phyloP scores from a whole-genome alignment of 1,140 invertebrate species.

The Dysdera silvatica region DNA sequence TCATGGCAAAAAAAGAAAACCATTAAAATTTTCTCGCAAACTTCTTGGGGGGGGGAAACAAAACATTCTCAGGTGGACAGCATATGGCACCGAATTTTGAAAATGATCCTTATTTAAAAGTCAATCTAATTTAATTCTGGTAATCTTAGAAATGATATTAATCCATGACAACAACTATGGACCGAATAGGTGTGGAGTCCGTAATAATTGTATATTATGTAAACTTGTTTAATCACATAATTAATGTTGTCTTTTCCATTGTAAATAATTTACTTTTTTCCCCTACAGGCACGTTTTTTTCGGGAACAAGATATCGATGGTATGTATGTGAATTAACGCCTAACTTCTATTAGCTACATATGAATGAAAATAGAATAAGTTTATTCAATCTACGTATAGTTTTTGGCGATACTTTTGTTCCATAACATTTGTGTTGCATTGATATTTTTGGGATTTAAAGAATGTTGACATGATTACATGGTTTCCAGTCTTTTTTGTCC shows the following conservation, averaged over 20 bases:
- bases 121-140: too few relatives aligned
- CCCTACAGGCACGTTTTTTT: slow-evolving; percentile 35
- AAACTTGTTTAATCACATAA: too few relatives aligned
- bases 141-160: too few relatives aligned
- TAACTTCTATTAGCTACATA: background rate
- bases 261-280: background rate
- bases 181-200: too few relatives aligned
- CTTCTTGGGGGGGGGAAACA: too few relatives aligned
- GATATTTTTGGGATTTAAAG: background rate
- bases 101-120: too few relatives aligned
- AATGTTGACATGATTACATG: background rate
- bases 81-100: too few relatives aligned
- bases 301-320: slow-evolving; percentile 37
- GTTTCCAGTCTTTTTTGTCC: background rate
- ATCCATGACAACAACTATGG: too few relatives aligned
- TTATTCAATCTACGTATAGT: background rate
- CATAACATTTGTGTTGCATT: background rate
- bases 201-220: too few relatives aligned
- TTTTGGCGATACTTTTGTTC: background rate
- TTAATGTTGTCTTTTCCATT: background rate
- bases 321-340: background rate
- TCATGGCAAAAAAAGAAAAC: too few relatives aligned
- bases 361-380: background rate
- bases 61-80: too few relatives aligned
- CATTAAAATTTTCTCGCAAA: too few relatives aligned